Conservation (phyloP, 1,140 invertebrate genomes). For the Leptinotarsa defecta region DNA sequence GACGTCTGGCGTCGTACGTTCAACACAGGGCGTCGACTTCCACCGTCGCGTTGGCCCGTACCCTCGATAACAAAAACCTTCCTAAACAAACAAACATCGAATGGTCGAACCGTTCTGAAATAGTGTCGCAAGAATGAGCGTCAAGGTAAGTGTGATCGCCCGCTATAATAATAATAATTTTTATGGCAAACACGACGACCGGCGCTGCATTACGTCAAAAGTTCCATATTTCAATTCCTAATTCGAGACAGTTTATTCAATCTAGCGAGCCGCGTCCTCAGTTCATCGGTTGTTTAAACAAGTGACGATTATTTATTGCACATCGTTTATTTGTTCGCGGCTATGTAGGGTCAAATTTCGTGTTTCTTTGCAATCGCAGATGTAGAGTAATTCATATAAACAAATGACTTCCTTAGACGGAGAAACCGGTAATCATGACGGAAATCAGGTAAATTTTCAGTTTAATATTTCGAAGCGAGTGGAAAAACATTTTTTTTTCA, state of each 20-base stretch:
- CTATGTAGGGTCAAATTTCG: neutral
- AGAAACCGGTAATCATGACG: neutral
- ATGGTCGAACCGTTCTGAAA: neutral
- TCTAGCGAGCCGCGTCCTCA: neutral
- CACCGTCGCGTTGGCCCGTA: neutral
- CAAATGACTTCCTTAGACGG: neutral
- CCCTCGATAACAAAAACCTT: neutral
- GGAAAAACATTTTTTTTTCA: no score
- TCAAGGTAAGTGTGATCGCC: conserved; percentile 16
- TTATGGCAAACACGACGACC: neutral
- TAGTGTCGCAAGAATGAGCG: conserved; percentile 13
- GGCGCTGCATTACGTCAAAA: neutral
- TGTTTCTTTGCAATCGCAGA: neutral
- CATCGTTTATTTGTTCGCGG: neutral
- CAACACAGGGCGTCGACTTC: conserved; percentile 22
- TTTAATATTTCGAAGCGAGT: no score
- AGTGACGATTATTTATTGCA: neutral
- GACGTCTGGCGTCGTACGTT: conserved; percentile 33
- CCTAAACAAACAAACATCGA: neutral
- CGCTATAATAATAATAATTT: neutral
- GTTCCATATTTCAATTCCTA: conserved; percentile 1
- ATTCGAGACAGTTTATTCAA: conserved; percentile 14
- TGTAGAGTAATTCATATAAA: neutral
- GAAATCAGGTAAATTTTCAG: neutral
- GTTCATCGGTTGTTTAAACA: neutral